phyloP scores from a whole-genome alignment of 2,888 invertebrate species.

The Hemicrepidius hirtus region DNA sequence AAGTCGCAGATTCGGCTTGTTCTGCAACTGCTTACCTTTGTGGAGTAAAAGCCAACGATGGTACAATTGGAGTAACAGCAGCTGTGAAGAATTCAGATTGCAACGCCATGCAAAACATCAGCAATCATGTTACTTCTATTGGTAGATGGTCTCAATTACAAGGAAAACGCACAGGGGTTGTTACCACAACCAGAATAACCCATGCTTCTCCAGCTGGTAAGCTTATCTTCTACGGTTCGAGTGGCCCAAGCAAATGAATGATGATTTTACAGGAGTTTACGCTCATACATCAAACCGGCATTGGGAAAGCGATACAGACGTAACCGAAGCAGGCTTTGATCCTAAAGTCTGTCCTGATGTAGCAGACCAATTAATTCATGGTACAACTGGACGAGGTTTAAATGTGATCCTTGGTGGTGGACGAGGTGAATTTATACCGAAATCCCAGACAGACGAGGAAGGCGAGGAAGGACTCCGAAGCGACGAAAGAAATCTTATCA shows the following conservation, averaged over 20 bases:
- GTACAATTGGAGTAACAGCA: constrained; percentile 84
- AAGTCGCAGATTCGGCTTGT: constrained; percentile 89
- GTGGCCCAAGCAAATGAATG: too few relatives aligned
- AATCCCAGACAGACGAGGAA: constrained; percentile 70
- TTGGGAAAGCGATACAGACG: constrained; percentile 82
- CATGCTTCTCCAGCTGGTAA: constrained; percentile 83
- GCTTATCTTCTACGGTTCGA: neutral
- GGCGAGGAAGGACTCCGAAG: constrained; percentile 70
- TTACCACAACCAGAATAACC: constrained; percentile 87
- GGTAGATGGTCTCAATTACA: constrained; percentile 82
- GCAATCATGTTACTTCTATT: constrained; percentile 79
- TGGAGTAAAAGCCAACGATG: constrained; percentile 86
- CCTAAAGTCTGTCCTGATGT: constrained; percentile 80
- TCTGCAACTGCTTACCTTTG: constrained; percentile 87
- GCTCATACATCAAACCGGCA: constrained; percentile 83
- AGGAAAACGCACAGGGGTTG: constrained; percentile 79
- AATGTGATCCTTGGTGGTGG: constrained; percentile 89
- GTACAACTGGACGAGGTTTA: constrained; percentile 79
- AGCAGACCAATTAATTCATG: constrained; percentile 81
- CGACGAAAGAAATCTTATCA: constrained; percentile 81
- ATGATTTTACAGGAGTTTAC: constrained; percentile 76
- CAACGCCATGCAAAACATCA: constrained; percentile 73
- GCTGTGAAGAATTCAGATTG: constrained; percentile 80
- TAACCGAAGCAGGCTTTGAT: too few relatives aligned
- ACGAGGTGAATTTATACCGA: constrained; percentile 78